Evolutionary conservation across 2,888 invertebrate genomes (phyloP).

Genomic region (Eumacrocentrus americanus): DNA sequence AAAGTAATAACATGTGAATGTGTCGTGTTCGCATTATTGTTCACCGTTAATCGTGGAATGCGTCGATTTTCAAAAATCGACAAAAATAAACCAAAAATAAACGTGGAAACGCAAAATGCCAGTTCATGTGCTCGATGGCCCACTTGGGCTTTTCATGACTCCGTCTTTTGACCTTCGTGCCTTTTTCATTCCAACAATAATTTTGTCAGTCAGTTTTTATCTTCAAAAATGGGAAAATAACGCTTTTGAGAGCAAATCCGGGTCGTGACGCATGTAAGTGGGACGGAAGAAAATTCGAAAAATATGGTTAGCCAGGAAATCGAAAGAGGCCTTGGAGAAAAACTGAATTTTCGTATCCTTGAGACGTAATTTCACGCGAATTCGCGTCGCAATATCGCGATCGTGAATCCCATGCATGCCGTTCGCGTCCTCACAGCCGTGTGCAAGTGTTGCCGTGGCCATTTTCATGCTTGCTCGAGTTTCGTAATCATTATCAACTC

Average conservation of each 20-base stretch:
- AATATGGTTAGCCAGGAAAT: slow-evolving; percentile 25
- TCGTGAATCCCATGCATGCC: slow-evolving; percentile 3
- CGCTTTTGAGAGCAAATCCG: background rate
- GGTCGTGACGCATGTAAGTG: slow-evolving; percentile 17
- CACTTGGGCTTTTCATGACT: slow-evolving; percentile 35
- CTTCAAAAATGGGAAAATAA: background rate
- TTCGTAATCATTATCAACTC: slow-evolving; percentile 61
- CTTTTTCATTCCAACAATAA: background rate
- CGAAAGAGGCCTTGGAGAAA: slow-evolving; percentile 3
- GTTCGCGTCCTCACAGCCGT: slow-evolving; percentile 40
- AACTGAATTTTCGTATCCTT: slow-evolving; percentile 19
- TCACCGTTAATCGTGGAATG: background rate
- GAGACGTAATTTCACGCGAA: background rate
- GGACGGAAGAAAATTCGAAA: slow-evolving; percentile 20
- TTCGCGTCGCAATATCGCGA: background rate
- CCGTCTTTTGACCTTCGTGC: background rate
- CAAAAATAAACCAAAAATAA: slow-evolving; percentile 18
- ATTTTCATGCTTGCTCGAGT: slow-evolving; percentile 60
- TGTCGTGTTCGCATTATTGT: slow-evolving; percentile 9
- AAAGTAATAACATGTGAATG: slow-evolving; percentile 15
- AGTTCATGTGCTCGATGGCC: slow-evolving; percentile 45
- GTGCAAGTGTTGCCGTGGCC: slow-evolving; percentile 58
- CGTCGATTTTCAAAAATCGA: slow-evolving; percentile 6
- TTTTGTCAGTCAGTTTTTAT: background rate
- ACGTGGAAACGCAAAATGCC: slow-evolving; percentile 38